phyloP scores from a whole-genome alignment of 2,113 vertebrate genomes.

The Eonycteris spelaea region DNA sequence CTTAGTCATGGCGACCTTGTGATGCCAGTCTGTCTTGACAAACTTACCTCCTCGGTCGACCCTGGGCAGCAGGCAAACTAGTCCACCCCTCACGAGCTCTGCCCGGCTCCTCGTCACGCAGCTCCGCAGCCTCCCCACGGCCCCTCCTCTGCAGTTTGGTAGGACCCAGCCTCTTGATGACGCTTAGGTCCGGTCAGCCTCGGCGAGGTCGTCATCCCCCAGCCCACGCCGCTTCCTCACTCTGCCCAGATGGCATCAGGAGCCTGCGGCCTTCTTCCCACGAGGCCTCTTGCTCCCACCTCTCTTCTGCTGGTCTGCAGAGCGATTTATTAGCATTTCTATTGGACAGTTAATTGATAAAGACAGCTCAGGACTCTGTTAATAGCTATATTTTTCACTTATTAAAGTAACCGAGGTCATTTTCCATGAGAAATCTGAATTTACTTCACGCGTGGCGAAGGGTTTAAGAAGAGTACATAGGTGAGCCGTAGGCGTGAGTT shows the following conservation, averaged over 20 bases:
- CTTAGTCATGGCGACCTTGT: neutral
- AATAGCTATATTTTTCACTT: neutral
- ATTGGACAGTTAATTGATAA: neutral
- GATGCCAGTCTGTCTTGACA: neutral
- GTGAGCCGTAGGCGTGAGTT: neutral
- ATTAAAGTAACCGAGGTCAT: neutral
- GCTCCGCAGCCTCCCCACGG: neutral
- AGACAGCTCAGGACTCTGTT: neutral
- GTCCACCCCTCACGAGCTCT: neutral
- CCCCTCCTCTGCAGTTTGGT: neutral
- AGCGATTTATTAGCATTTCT: neutral
- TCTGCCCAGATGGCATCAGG: neutral
- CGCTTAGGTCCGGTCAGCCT: neutral
- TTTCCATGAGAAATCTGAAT: neutral
- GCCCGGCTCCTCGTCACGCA: neutral
- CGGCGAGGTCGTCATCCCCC: neutral
- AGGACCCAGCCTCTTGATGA: neutral
- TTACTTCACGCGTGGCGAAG: neutral
- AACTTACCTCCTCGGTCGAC: neutral
- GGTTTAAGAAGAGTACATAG: neutral
- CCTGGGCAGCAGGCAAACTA: neutral
- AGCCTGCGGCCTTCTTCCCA: neutral
- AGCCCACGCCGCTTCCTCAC: neutral
- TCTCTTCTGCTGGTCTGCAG: neutral
- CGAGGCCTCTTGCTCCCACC: neutral